Evolutionary conservation across 1,140 invertebrate species (phyloP), one percentile per base, ranked within the genome.

Genomic region (Apis cerana): DNA sequence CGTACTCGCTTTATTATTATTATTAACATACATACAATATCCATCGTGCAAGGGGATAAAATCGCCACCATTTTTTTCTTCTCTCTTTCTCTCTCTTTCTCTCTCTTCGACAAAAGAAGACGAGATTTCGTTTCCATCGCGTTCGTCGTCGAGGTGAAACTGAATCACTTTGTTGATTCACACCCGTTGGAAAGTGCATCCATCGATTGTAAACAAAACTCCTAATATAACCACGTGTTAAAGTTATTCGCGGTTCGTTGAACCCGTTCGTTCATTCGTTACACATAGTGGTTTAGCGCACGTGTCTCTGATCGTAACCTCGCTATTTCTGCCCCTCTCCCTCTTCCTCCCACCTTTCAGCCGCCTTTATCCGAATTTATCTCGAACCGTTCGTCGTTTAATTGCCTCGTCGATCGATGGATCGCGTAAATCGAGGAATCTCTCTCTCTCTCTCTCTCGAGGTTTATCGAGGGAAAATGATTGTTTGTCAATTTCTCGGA

Each of bases 191-290:
- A 76, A 76, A 43, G 56, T 74, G 71, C 21, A 54, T 27, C 50
- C 21, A 54, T 27, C 50, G 71, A 48, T 43, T 61, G 23, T 75
- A 75, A 75, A 75, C 71, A 75, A 75, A 59, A 50, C 21, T 75
- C 58, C 71, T 75, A 75, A 75, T 75, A 61, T 75, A 75, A 75
- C 58, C 71, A 75, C 71, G 56, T 61, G 71, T 74, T 61, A 74
- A 74, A 59, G 56, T 70, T 13, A 43, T 33, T 15, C 71, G n/a
- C 19, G 21, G 71, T 75, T 75, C 71, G 71, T 75, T 61, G 71
- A 75, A 61, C 71, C 71, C 4, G 7, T 12, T 33, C 33, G 33
- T 23, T n/a, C 21, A 4, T 75, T 61, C 71, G 48, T 75, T 75
- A 75, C 58, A 33, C 70, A 72, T 75, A 33, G 54, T 21, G 21